Conservation (phyloP, 2,113 vertebrate genomes). For the Forbesichthys papilliferus region DNA sequence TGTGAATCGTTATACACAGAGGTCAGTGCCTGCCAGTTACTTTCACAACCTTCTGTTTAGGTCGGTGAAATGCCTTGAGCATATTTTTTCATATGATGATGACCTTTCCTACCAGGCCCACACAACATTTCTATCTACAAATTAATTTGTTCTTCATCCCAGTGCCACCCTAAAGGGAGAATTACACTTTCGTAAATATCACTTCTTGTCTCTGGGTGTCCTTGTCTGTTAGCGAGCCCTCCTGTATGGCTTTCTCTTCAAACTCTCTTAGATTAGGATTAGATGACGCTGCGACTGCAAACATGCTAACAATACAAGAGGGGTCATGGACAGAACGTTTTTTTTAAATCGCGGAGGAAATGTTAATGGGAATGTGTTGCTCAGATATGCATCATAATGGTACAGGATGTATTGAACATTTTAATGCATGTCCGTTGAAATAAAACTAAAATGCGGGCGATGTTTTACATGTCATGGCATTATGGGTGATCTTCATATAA, state of each 20-base stretch:
- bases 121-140: conserved; percentile 49
- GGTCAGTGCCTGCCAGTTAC: conserved; percentile 42
- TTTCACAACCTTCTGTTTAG: conserved; percentile 67
- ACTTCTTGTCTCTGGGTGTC: conserved; percentile 46
- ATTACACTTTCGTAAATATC: conserved; percentile 58
- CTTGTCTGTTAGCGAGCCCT: conserved; percentile 29
- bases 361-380: no score
- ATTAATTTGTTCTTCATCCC: conserved; percentile 60
- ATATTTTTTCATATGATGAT: conserved; percentile 63
- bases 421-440: no score
- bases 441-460: no score
- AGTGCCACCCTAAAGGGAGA: conserved; percentile 38
- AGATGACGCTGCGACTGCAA: no score
- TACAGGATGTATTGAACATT: no score
- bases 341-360: no score
- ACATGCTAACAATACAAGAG: no score
- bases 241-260: conserved; percentile 32
- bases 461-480: no score
- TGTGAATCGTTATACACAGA: not conserved
- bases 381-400: no score
- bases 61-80: conserved; percentile 60
- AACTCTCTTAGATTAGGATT: conserved; percentile 24
- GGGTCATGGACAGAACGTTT: no score
- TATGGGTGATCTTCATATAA: no score
- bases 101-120: conserved; percentile 67